Percentiles rank a stretch among this genome's conserved stretches.
Conservation (phyloP, 35 echinoderm and acorn worm genomes). For the Patiria miniata region DNA sequence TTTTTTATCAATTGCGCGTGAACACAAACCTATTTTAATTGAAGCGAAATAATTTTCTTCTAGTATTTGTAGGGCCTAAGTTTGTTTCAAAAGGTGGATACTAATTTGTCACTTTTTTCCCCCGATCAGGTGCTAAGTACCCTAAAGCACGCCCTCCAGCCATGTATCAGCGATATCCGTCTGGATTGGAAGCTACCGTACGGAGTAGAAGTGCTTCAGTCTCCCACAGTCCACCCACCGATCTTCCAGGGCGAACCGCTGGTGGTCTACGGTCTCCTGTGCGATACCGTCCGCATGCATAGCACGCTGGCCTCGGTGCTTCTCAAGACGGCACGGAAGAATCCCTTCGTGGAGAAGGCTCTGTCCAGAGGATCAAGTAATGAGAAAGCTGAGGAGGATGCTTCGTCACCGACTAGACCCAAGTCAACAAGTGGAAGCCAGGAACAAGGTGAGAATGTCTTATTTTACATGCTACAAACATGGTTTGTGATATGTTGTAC, state of each 20-base stretch:
- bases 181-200: constrained; percentile 81
- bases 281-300: constrained; percentile 79
- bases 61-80: too few species aligned
- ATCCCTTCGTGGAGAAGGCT: constrained; percentile 57
- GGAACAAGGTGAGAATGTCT: constrained; percentile 17
- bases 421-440: constrained; percentile 33
- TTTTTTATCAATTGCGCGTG: too few species aligned
- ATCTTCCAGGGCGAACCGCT: constrained; percentile 80
- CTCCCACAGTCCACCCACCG: constrained; percentile 58
- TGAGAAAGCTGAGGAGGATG: constrained; percentile 64
- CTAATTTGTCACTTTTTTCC: neutral
- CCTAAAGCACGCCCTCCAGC: constrained; percentile 74
- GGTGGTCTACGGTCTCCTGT: constrained; percentile 88
- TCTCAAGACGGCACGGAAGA: constrained; percentile 59
- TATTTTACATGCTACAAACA: too few species aligned
- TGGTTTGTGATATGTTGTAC: too few species aligned
- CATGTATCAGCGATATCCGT: constrained; percentile 83
- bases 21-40: too few species aligned
- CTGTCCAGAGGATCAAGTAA: constrained; percentile 68
- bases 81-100: too few species aligned
- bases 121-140: constrained; percentile 63
- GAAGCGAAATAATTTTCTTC: too few species aligned
- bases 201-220: constrained; percentile 83
- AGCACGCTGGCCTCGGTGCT: constrained; percentile 84
- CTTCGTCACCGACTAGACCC: constrained; percentile 18